These are phyloP conservation scores for Spodoptera exigua DNA, from an alignment of 2,888 invertebrate species.

Conservation along the genomic window DNA sequence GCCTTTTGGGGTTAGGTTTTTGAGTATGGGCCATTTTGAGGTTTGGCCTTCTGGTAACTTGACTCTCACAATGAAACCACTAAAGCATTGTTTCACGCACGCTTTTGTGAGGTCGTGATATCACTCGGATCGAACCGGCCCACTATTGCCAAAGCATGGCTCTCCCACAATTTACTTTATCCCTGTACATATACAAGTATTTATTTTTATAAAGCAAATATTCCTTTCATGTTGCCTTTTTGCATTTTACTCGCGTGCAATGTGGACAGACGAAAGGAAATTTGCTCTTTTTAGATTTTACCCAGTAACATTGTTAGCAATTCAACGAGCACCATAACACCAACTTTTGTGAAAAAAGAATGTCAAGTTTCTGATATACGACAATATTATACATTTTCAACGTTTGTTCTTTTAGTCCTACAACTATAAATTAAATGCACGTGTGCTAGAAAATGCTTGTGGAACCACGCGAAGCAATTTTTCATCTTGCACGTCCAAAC, in stretches of 20 bases:
- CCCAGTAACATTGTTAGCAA: slow-evolving; percentile 20
- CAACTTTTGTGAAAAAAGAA: slow-evolving; percentile 23
- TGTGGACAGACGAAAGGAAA: not conserved
- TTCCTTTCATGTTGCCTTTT: too few species aligned
- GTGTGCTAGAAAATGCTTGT: slow-evolving; percentile 43
- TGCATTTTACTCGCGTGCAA: not conserved
- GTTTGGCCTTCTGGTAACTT: too few species aligned
- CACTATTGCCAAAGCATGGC: too few species aligned
- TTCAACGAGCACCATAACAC: slow-evolving; percentile 9
- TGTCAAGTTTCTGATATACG: slow-evolving; percentile 39
- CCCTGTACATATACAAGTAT: too few species aligned
- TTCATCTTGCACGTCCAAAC: slow-evolving; percentile 47
- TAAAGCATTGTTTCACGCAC: too few species aligned
- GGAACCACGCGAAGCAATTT: slow-evolving; percentile 44
- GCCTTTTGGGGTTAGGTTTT: too few species aligned
- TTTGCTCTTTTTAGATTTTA: slow-evolving; percentile 12
- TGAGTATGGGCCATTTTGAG: too few species aligned
- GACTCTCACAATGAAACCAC: too few species aligned
- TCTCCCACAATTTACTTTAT: too few species aligned
- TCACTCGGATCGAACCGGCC: too few species aligned
- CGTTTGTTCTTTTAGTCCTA: slow-evolving; percentile 27
- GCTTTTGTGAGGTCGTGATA: too few species aligned
- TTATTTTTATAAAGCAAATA: too few species aligned
- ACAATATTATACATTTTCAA: slow-evolving; percentile 50
- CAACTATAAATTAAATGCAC: slow-evolving; percentile 50